These are phyloP conservation scores for Rhogogaster chlorosoma DNA, from an alignment of 2,888 invertebrate species.

Conservation along the genomic window DNA sequence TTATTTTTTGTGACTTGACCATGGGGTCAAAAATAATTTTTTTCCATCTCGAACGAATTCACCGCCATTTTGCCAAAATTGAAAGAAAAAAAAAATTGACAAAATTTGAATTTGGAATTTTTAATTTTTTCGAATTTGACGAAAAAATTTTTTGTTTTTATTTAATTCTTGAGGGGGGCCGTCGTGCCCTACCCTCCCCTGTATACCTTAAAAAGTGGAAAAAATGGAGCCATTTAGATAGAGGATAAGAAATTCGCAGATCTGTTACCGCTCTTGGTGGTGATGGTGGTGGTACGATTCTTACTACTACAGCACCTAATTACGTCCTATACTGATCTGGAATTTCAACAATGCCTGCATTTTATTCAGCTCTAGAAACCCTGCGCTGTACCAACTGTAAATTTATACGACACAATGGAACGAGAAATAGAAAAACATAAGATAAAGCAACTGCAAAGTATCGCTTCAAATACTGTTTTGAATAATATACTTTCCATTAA, in stretches of 20 bases:
- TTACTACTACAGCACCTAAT: background rate
- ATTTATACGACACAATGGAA: background rate
- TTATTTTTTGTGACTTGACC: no score
- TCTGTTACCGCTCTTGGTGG: background rate
- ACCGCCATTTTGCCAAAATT: no score
- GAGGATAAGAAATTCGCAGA: slow-evolving; percentile 22
- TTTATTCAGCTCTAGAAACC: background rate
- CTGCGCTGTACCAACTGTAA: background rate
- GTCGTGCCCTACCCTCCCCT: no score
- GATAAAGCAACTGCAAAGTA: background rate
- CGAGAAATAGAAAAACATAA: background rate
- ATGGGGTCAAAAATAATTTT: no score
- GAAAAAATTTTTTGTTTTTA: no score
- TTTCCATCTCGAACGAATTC: no score
- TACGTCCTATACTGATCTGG: slow-evolving; percentile 28
- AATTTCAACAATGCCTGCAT: slow-evolving; percentile 8
- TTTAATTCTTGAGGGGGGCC: no score
- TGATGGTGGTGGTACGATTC: background rate
- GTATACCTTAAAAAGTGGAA: no score
- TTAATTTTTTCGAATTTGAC: no score
- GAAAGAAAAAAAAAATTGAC: no score
- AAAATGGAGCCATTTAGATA: slow-evolving; percentile 6
- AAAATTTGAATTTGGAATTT: no score
- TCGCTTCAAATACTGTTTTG: background rate
- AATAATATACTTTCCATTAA: background rate